Conservation (phyloP, 2,113 vertebrate genomes). For the Grus americana region DNA sequence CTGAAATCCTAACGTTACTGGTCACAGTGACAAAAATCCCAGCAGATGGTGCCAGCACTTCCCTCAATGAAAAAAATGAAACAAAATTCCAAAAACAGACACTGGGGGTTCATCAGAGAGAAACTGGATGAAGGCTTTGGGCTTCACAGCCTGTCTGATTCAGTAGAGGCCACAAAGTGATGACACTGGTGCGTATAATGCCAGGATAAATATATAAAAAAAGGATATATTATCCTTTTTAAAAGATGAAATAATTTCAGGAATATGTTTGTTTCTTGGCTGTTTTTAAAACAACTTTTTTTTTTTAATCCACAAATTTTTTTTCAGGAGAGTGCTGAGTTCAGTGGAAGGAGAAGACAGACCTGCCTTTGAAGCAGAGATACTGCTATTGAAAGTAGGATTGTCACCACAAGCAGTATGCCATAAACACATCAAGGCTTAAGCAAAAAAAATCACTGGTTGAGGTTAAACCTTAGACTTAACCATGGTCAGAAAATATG, state of each 20-base stretch:
- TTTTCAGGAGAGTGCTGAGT: not conserved
- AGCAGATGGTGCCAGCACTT: not conserved
- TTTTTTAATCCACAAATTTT: not conserved
- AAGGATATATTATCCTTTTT: not conserved
- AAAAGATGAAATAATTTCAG: not conserved
- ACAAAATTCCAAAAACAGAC: not conserved
- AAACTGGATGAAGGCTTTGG: not conserved
- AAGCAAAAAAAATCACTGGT: not conserved
- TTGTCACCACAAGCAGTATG: not conserved
- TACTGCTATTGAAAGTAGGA: not conserved
- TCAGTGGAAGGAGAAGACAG: not conserved
- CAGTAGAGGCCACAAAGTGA: not conserved
- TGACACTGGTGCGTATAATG: not conserved
- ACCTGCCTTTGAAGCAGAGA: not conserved
- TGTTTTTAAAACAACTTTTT: not conserved
- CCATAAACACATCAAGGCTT: constrained; percentile 4
- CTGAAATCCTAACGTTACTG: not conserved
- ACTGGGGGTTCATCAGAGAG: not conserved
- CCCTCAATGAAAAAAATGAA: not conserved
- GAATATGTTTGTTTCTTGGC: not conserved
- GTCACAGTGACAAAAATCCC: not conserved
- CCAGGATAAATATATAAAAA: not conserved
- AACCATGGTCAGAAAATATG: not conserved
- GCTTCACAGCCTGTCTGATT: not conserved
- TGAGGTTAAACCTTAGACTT: not conserved